Base-by-base conservation (phyloP, 2,888 invertebrate genomes). In the Melieria picta region DNA sequence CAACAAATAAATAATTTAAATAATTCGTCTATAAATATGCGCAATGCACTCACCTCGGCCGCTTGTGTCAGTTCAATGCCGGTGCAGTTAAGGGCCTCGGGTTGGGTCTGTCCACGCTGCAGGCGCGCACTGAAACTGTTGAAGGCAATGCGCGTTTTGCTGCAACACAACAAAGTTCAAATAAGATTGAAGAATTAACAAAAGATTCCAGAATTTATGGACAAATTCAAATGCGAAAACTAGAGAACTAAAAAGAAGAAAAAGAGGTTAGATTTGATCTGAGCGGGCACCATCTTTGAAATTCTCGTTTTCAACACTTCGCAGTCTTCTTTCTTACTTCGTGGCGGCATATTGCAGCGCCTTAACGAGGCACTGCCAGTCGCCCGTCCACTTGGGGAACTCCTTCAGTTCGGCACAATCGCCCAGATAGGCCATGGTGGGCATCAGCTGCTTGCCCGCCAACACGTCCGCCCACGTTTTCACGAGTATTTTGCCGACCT, bases 31-130 rank as follows among this genome's bases (percentile, higher is more conserved):
- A 30, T 30, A 30, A 30, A 30, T 30, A 30, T 30, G 30, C 30
- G 2, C 16, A 30, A 30, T 9, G 13, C 11, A 46, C 90, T 77
- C 88, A 93, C 93, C 89, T 94, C 93, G 0, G 96, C 94, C 4
- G 95, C 94, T 69, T 91, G 90, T 0, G 91, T 89, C 43, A 97
- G 89, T 81, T 94, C 93, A 52, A 96, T 93, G 0, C 95, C 94
- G 0, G 93, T 92, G 83, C 91, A 89, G 85, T 97, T 96, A 92
- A 95, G 93, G 1, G 96, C 96, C 80, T 93, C 92, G 79, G 94
- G 93, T 55, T 90, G 89, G 0, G 89, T 75, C 47, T 89, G 78
- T 7, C 94, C 94, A 55, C 84, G 86, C 68, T 88, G 88, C 68
- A 91, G 89, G 16, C 92, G 89, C 64, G 89, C 89, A 73, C 92